phyloP scores from a whole-genome alignment of 2,888 invertebrate species.

The Apotomis turbidana region DNA sequence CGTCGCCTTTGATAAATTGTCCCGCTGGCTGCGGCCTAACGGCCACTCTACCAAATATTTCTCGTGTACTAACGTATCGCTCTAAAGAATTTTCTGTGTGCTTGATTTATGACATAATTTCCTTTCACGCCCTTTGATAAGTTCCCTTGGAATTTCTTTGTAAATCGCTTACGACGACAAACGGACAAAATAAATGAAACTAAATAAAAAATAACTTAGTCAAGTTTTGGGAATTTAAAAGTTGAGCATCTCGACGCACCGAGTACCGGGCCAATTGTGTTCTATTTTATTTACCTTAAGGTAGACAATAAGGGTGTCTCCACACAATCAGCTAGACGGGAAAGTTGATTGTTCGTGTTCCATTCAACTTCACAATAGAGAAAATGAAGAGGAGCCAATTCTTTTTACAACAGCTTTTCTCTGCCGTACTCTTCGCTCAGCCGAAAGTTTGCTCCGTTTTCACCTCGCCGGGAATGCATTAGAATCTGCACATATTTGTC shows the following conservation, averaged over 20 bases:
- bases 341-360: conserved; percentile 79
- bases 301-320: conserved; percentile 79
- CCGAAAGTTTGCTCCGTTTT: conserved; percentile 76
- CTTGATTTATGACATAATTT: conserved; percentile 76
- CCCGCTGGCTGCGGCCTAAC: conserved; percentile 72
- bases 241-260: conserved; percentile 72
- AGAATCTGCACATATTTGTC: conserved; percentile 73
- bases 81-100: conserved; percentile 69
- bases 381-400: conserved; percentile 81
- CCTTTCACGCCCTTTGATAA: conserved; percentile 68
- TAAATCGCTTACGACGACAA: conserved; percentile 48
- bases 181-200: conserved; percentile 46
- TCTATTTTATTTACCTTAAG: conserved; percentile 77
- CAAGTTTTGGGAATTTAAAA: conserved; percentile 70
- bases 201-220: conserved; percentile 55
- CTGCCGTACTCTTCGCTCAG: conserved; percentile 70
- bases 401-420: conserved; percentile 75
- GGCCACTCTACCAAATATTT: conserved; percentile 74
- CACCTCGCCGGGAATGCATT: conserved; percentile 70
- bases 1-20: conserved; percentile 80
- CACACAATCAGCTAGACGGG: conserved; percentile 76
- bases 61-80: conserved; percentile 67
- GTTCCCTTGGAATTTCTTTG: conserved; percentile 55
- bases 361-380: conserved; percentile 80
- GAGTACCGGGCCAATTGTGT: conserved; percentile 69